Percentiles rank a stretch among this genome's conserved stretches.
Conservation (phyloP, 2,797 vertebrate species). For the Nasua narica region DNA sequence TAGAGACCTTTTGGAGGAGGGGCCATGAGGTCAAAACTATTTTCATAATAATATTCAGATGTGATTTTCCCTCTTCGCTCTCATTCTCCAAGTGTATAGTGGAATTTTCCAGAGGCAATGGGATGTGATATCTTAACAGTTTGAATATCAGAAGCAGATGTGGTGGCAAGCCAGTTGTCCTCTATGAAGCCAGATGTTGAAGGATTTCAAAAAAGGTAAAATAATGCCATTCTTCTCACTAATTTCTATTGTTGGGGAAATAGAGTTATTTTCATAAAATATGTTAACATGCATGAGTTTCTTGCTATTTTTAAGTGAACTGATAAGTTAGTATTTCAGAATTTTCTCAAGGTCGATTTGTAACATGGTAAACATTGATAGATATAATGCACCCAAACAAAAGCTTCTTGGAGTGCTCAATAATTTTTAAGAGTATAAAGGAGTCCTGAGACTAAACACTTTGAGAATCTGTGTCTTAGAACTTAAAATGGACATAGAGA, state of each 20-base stretch:
- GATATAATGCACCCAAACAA: background rate
- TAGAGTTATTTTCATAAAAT: background rate
- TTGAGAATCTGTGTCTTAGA: background rate
- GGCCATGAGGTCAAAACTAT: background rate
- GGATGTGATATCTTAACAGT: background rate
- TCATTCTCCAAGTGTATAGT: background rate
- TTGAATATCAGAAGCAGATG: background rate
- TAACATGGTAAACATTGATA: background rate
- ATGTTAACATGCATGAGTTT: background rate
- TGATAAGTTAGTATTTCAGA: background rate
- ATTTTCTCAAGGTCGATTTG: constrained; percentile 19
- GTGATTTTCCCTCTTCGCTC: background rate
- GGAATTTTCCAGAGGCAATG: background rate
- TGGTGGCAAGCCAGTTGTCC: background rate
- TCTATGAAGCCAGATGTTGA: background rate
- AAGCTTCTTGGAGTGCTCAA: background rate
- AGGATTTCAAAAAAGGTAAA: background rate
- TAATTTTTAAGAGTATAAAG: background rate
- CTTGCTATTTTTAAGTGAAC: background rate
- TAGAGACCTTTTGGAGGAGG: background rate
- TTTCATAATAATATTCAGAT: background rate
- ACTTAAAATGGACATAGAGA: background rate
- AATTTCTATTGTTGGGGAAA: background rate
- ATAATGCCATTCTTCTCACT: background rate
- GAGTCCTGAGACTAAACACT: background rate